Evolutionary conservation across 2,888 invertebrate genomes (phyloP), one percentile per base, ranked within the genome.

Genomic region (Lithophane semibrunnea): DNA sequence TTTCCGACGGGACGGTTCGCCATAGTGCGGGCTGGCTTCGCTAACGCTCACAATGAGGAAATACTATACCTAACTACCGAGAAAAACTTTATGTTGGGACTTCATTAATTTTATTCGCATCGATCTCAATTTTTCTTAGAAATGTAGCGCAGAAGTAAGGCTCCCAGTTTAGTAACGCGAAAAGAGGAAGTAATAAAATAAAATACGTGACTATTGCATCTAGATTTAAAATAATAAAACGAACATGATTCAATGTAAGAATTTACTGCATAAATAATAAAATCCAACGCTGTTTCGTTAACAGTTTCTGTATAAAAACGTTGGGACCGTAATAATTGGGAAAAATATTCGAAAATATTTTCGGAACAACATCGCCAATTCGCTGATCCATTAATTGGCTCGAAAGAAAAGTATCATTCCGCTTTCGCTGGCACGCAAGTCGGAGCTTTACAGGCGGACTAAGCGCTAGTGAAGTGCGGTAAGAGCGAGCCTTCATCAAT

Each of bases 401-500:
- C 29, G 13, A 54, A 72, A 60, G 52, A 60, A 70, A 77, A 79
- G 58, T 66, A 64, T 60, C 29, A 74, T 63, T 49, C 70, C 73
- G 73, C 75, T 79, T 61, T 73, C 63, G 61, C 56, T 64, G 65
- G 63, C 73, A 82, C 73, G 54, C 68, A 73, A 79, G 70, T 56
- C 76, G 71, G 24, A 49, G 77, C 65, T 73, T 86, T 81, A 84
- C 76, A 70, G 75, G 83, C 82, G 76, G 77, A 70, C 77, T 82
- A 81, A 80, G 78, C 88, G 88, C 86, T 84, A 86, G 92, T 91
- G 89, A 88, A 92, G 91, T 92, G 83, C 83, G 90, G 90, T 87
- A 86, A 88, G 90, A 88, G 86, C 86, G 88, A 75, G 90, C 91
- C 92, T 91, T 91, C 95, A 95, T 95, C 95, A 95, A 95, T 95